phyloP scores from a whole-genome alignment of 2,888 invertebrate genomes.

The Sympetrum striolatum region DNA sequence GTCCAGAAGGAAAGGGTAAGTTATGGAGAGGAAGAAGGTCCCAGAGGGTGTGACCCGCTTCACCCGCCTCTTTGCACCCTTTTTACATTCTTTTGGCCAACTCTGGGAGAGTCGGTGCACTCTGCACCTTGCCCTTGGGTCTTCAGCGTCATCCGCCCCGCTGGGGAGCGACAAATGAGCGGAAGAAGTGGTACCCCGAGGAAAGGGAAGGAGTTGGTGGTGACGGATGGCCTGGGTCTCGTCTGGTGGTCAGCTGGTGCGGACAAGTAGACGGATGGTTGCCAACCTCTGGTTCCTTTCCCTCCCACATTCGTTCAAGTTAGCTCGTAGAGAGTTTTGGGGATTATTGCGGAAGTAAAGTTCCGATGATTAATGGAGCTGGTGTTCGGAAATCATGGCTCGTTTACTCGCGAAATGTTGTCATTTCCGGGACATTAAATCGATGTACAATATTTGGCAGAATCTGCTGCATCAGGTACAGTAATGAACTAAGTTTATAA shows the following conservation, averaged over 20 bases:
- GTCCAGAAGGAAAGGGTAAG: not conserved
- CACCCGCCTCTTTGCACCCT: not conserved
- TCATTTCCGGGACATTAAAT: not conserved
- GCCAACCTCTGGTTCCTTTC: not conserved
- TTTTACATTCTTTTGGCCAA: not conserved
- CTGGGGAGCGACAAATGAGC: not conserved
- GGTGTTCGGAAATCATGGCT: not conserved
- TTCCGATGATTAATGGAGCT: not conserved
- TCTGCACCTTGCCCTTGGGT: not conserved
- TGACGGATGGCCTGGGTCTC: not conserved
- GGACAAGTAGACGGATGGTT: not conserved
- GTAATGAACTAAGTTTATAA: too few species aligned
- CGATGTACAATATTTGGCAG: too few species aligned
- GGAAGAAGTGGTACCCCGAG: not conserved
- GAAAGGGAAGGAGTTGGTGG: not conserved
- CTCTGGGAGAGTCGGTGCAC: not conserved
- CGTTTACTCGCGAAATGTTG: not conserved
- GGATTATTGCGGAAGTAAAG: not conserved
- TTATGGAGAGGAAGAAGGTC: not conserved
- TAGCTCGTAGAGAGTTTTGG: not conserved
- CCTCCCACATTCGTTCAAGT: not conserved
- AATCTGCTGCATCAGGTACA: too few species aligned
- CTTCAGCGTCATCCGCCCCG: not conserved
- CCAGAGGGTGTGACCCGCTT: not conserved
- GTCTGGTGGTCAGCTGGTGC: not conserved